Percentiles rank a stretch among this genome's conserved stretches.
Evolutionary conservation across 2,888 invertebrate species (phyloP).

Genomic region (Hipparchia sbordonii): DNA sequence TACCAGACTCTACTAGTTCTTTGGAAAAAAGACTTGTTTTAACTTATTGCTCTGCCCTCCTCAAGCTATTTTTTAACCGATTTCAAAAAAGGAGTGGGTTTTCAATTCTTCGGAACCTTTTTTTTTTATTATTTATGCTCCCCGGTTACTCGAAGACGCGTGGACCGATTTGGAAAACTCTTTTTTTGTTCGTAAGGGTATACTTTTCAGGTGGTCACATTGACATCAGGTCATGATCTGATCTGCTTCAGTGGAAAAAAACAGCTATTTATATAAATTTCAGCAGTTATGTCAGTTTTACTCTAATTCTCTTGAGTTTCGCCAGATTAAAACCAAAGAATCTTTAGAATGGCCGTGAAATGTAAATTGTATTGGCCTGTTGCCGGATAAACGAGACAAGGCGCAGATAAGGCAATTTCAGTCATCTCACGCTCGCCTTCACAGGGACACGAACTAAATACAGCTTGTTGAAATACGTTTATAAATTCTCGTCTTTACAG

Average conservation of each 20-base stretch:
- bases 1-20: background rate
- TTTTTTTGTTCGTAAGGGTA: too few species aligned
- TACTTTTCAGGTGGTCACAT: too few species aligned
- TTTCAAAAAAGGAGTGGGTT: too few species aligned
- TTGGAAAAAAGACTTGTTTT: background rate
- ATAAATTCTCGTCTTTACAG: slow-evolving; percentile 11
- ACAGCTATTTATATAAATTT: background rate
- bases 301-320: background rate
- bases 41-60: background rate
- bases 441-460: background rate
- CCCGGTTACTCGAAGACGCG: too few species aligned
- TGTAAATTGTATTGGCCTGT: slow-evolving; percentile 2
- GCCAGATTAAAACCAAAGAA: background rate
- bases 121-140: too few species aligned
- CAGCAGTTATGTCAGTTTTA: background rate
- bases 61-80: too few species aligned
- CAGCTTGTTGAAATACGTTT: background rate
- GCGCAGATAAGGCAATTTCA: slow-evolving; percentile 10
- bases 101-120: too few species aligned
- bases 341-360: background rate
- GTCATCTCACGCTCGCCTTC: background rate
- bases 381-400: background rate
- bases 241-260: too few species aligned
- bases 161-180: too few species aligned
- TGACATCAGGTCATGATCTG: too few species aligned